phyloP scores from a whole-genome alignment of 2,888 invertebrate genomes.

The Gortyna flavago region DNA sequence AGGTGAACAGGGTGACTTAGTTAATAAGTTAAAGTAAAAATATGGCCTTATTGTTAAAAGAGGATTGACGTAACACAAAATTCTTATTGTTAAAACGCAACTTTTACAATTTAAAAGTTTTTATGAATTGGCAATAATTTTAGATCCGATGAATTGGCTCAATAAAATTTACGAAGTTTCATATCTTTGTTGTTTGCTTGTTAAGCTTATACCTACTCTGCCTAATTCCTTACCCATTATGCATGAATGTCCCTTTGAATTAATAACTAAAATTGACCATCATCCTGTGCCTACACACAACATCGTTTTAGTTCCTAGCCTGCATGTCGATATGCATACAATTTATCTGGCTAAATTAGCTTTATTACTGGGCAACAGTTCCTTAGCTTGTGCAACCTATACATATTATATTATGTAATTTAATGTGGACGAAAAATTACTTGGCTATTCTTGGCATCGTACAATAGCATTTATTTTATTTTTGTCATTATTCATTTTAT shows the following conservation, averaged over 20 bases:
- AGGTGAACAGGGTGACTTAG: conserved; percentile 45
- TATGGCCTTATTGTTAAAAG: conserved; percentile 1
- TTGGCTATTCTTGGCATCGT: not conserved
- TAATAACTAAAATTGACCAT: not conserved
- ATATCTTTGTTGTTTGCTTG: conserved; percentile 30
- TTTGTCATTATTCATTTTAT: conserved; percentile 17
- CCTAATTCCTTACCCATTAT: not conserved
- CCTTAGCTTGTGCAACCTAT: not conserved
- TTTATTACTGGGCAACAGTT: not conserved
- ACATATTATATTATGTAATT: not conserved
- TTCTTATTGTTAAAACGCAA: conserved; percentile 19
- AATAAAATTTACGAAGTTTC: conserved; percentile 47
- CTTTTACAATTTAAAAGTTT: not conserved
- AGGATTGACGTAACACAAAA: not conserved
- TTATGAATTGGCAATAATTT: conserved; percentile 27
- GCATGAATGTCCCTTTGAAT: not conserved
- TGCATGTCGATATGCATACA: not conserved
- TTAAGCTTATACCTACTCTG: not conserved
- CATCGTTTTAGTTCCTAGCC: not conserved
- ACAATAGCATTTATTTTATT: not conserved
- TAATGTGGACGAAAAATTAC: not conserved
- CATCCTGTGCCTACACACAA: not conserved
- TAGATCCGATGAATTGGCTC: conserved; percentile 40
- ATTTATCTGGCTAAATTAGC: not conserved
- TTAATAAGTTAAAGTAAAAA: conserved; percentile 17